Conservation (phyloP, 2,888 invertebrate species). For the Litoditis marina region DNA sequence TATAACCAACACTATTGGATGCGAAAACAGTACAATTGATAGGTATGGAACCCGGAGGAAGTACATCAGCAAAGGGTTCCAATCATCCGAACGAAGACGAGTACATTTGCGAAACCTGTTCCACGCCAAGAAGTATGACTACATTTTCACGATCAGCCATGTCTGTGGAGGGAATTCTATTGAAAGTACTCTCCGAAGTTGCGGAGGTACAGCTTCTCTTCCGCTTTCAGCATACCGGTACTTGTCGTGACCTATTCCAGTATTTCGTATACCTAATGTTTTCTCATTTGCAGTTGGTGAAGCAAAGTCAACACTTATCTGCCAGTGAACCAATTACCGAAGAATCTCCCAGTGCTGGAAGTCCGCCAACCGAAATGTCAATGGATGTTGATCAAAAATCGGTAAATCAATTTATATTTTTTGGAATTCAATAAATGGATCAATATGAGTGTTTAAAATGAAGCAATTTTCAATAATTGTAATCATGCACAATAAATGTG, state of each 20-base stretch:
- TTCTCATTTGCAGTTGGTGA: constrained; percentile 31
- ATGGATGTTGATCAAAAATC: constrained; percentile 19
- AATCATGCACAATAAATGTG: too few relatives aligned
- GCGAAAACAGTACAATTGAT: too few relatives aligned
- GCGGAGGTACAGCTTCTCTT: constrained; percentile 26
- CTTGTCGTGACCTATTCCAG: background rate
- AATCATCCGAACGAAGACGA: constrained; percentile 55
- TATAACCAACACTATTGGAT: too few relatives aligned
- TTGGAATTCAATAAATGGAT: too few relatives aligned
- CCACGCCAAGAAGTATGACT: constrained; percentile 49
- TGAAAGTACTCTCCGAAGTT: constrained; percentile 39
- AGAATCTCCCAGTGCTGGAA: constrained; percentile 46
- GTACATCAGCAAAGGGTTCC: constrained; percentile 24
- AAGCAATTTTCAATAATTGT: too few relatives aligned
- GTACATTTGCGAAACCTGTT: constrained; percentile 59
- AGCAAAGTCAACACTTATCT: constrained; percentile 43
- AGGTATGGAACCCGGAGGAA: constrained; percentile 13
- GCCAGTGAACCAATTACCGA: constrained; percentile 56
- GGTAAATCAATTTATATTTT: background rate
- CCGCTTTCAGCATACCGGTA: background rate
- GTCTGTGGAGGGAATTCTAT: constrained; percentile 49
- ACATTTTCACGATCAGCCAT: constrained; percentile 54
- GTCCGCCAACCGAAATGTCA: constrained; percentile 33
- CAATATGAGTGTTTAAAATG: too few relatives aligned
- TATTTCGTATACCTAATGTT: background rate